phyloP scores from a whole-genome alignment of 2,113 vertebrate genomes.

The Strix uralensis region DNA sequence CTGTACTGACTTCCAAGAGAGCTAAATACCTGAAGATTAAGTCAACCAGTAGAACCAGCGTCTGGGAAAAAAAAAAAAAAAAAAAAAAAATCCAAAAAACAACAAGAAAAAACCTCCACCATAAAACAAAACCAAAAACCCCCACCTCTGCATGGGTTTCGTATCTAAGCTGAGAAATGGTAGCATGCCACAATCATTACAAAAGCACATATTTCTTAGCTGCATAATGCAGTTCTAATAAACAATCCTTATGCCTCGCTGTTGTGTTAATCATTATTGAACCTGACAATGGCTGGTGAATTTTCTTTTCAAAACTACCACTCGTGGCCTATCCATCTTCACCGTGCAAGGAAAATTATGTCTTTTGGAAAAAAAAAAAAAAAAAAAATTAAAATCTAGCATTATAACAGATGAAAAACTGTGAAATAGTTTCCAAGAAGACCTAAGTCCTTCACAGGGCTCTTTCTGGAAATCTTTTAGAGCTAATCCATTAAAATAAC shows the following conservation, averaged over 20 bases:
- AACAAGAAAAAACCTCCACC: not conserved
- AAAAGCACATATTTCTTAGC: not conserved
- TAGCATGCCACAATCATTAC: not conserved
- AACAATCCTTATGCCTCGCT: not conserved
- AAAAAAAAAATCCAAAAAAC: not conserved
- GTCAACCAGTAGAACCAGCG: not conserved
- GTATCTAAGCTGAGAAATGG: not conserved
- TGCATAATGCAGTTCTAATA: not conserved
- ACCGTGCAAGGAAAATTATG: fast-evolving
- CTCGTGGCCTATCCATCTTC: not conserved
- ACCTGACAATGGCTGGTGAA: not conserved
- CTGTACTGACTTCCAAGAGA: not conserved
- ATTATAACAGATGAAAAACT: not conserved
- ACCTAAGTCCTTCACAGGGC: not conserved
- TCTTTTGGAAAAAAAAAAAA: fast-evolving
- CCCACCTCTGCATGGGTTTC: not conserved
- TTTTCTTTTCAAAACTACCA: not conserved
- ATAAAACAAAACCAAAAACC: not conserved
- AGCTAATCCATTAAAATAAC: not conserved
- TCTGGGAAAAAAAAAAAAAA: not conserved
- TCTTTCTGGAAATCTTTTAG: not conserved
- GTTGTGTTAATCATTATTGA: not conserved
- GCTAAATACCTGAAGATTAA: not conserved
- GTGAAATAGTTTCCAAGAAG: not conserved
- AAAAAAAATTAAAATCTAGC: not conserved